Base-by-base conservation (phyloP, 2,888 invertebrate species). In the Bellardia pandia region DNA sequence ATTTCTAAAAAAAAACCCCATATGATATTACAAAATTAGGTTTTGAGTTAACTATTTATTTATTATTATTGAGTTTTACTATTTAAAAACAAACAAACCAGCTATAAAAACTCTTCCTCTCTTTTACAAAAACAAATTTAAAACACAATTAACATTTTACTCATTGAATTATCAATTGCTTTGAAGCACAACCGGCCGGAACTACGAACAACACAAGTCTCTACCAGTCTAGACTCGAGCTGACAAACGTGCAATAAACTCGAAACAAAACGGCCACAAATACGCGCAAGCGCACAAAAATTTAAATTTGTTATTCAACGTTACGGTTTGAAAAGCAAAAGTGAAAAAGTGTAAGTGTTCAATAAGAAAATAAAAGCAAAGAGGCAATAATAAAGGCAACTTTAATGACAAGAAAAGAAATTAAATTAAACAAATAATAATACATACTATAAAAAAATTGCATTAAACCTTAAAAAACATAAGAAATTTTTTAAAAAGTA, bases 191-290 rank as follows among this genome's bases (percentile, higher is more conserved):
- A 71, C 74, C 74, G 69, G 45, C 85, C 87, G 85, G 85, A 85
- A 85, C 85, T 82, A 79, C 13, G 16, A 82, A 45, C 79, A 77
- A 78, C 56, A 7, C 11, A 16, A 72, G 53, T 77, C 68, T 58
- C 16, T 60, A 30, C 62, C 66, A 53, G 80, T 77, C 68, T 77
- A 77, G 42, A 87, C 62, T 69, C 14, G 45, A 75, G 40, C 87
- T 66, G 69, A 62, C 81, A 87, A 87, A 85, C 78, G 85, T 85
- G 64, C 60, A 14, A 45, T 66, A 82, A 85, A 87, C 87, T 87
- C 40, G 68, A 78, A 85, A 78, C 58, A 75, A 82, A 78, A 75
- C 85, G 87, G 87, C 64, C 81, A 82, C 51, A 53, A 78, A 30
- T 68, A 82, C 85, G 87, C 87, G 85, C 87, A 87, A 71, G 81